These are phyloP conservation scores for Drosophila diplacantha DNA, from an alignment of 2,888 invertebrate species.

Conservation along the genomic window DNA sequence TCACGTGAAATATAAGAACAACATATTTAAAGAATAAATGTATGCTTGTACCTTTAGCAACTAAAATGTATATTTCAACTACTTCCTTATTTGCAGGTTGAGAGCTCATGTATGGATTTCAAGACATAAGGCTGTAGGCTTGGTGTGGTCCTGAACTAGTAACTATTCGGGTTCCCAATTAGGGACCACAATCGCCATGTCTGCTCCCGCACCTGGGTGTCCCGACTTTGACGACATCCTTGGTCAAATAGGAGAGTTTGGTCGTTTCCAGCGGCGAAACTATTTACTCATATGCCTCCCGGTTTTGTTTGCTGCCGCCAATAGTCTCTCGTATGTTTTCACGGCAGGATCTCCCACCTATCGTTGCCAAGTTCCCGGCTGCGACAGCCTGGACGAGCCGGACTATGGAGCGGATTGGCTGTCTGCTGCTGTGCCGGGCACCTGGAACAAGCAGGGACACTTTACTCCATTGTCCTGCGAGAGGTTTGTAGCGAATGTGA, in stretches of 20 bases:
- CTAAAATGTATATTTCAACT: not conserved
- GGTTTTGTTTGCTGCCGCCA: slow-evolving; percentile 81
- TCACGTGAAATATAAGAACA: not conserved
- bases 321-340: slow-evolving; percentile 82
- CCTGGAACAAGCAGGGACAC: slow-evolving; percentile 58
- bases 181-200: slow-evolving; percentile 1
- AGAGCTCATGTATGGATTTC: not conserved
- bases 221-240: slow-evolving; percentile 83
- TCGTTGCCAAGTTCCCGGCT: slow-evolving; percentile 80
- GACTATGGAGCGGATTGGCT: slow-evolving; percentile 77
- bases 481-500: slow-evolving; percentile 62
- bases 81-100: not conserved
- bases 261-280: slow-evolving; percentile 80
- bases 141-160: not conserved
- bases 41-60: not conserved
- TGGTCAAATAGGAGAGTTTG: slow-evolving; percentile 81
- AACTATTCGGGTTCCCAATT: not conserved
- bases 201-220: slow-evolving; percentile 9
- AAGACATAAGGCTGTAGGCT: not conserved
- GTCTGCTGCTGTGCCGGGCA: slow-evolving; percentile 78
- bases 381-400: slow-evolving; percentile 76
- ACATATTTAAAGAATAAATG: not conserved
- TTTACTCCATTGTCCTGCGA: slow-evolving; percentile 74
- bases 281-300: slow-evolving; percentile 81
- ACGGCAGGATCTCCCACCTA: slow-evolving; percentile 81